Evolutionary conservation across 2,797 vertebrate species (phyloP), one percentile per base, ranked within the genome.

Genomic region (Bradypus variegatus): DNA sequence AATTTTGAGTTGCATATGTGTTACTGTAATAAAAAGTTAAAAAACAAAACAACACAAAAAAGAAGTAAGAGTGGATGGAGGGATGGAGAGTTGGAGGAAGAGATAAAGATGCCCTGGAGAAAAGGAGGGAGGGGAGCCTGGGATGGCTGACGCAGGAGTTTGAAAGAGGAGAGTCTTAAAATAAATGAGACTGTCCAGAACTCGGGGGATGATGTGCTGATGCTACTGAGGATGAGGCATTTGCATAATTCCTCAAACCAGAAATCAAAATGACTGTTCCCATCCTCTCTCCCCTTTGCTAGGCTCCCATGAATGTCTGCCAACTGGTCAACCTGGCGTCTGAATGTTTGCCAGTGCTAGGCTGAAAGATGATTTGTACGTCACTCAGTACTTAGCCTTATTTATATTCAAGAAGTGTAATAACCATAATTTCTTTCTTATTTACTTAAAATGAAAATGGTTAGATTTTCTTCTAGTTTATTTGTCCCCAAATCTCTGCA

Each of bases 101-200:
- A 60, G 33, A 6, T 15, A 27, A 81, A 48, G 64, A 8, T 0
- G 0, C 25, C 8, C 6, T 16, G 1, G 38, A 67, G 53, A 23
- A 27, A 13, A 41, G n/a, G 38, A 64, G 29, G 29, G 2, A 31
- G 41, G 9, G 12, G 6, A 18, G 11, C 13, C 3, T 18, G 12
- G 16, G 4, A 18, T 45, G 31, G 50, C 16, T 7, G 27, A 1
- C 3, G 31, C 10, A 70, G 15, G 15, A 23, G 36, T 25, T 48
- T 14, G 60, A 64, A 29, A 58, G 21, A 33, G 16, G 65, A 18
- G 14, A 50, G 19, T 67, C 38, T 62, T 82, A 67, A 62, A 45
- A 19, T 4, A 72, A 15, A 21, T 14, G 27, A 0, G 0, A 4
- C 0, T 55, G 62, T 29, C 23, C 29, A 50, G 75, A 45, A 53